Conservation (phyloP, 92 coral and sea anemone genomes). For the Meandrina meandrites region DNA sequence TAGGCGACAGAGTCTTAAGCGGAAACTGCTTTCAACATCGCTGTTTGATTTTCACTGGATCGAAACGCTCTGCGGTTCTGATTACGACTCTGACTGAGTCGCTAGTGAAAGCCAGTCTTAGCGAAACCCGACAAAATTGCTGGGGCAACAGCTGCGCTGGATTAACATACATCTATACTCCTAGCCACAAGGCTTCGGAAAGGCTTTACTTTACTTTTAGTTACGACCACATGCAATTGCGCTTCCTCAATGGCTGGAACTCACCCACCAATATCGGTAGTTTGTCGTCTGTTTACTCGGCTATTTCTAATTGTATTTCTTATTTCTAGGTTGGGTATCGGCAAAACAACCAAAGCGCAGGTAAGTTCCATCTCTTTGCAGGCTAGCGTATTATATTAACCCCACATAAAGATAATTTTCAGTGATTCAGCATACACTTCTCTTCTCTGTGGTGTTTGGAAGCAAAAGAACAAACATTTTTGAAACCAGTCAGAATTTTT, state of each 20-base stretch:
- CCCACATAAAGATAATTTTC: not conserved
- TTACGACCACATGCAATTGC: too few relatives aligned
- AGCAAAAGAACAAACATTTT: not conserved
- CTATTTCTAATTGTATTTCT: not conserved
- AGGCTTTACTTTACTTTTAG: too few relatives aligned
- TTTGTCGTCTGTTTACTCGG: not conserved
- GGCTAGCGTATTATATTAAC: too few relatives aligned
- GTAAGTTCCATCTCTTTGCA: slow-evolving; percentile 43
- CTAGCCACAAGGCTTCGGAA: too few relatives aligned
- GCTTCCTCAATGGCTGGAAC: too few relatives aligned
- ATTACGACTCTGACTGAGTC: too few relatives aligned
- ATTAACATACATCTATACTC: not conserved
- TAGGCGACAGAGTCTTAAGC: too few relatives aligned
- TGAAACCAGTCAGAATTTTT: not conserved
- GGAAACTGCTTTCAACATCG: too few relatives aligned
- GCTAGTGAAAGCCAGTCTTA: too few relatives aligned
- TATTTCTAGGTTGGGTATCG: slow-evolving; percentile 83
- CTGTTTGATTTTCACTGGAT: too few relatives aligned
- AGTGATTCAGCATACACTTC: not conserved
- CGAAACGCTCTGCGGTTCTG: too few relatives aligned
- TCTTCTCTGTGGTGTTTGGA: not conserved
- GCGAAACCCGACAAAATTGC: not conserved
- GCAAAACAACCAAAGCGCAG: slow-evolving; percentile 87
- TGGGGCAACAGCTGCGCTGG: not conserved
- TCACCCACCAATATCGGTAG: too few relatives aligned